Evolutionary conservation across 2,113 vertebrate genomes (phyloP).

Genomic region (Gadus macrocephalus): DNA sequence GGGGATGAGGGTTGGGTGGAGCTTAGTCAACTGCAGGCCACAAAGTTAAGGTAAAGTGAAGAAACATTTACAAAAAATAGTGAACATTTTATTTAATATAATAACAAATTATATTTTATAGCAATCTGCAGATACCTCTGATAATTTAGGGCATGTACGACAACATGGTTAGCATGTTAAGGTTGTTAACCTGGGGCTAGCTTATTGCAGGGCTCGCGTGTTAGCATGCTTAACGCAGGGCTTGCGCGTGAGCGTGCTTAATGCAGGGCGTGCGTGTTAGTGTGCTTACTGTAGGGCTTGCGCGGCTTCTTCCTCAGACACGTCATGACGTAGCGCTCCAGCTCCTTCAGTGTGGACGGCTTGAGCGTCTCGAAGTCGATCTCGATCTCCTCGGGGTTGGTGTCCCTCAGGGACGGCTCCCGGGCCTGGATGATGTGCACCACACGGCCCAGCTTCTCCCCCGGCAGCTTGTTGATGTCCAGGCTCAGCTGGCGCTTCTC

Average conservation of each 20-base stretch:
- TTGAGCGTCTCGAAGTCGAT: constrained; percentile 95
- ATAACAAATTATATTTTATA: too few relatives aligned
- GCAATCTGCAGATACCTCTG: too few relatives aligned
- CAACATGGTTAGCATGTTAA: too few relatives aligned
- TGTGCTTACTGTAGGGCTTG: constrained; percentile 77
- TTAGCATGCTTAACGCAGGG: constrained; percentile 70
- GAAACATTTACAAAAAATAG: too few relatives aligned
- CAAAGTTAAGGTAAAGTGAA: too few relatives aligned
- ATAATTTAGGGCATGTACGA: too few relatives aligned
- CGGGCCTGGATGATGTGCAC: constrained; percentile 94
- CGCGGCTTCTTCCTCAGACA: constrained; percentile 89
- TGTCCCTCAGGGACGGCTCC: constrained; percentile 87
- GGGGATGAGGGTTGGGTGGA: too few relatives aligned
- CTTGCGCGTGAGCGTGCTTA: constrained; percentile 64
- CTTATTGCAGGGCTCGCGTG: too few relatives aligned
- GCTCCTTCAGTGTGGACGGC: constrained; percentile 87
- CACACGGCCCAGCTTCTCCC: constrained; percentile 89
- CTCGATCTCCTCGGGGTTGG: constrained; percentile 93
- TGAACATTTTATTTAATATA: too few relatives aligned
- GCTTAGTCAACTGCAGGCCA: too few relatives aligned
- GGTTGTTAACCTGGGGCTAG: too few relatives aligned
- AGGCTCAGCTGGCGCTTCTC: constrained; percentile 92
- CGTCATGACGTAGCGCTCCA: constrained; percentile 89
- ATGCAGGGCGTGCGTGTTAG: too few relatives aligned
- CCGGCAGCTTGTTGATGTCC: constrained; percentile 93